phyloP scores from a whole-genome alignment of 2,888 invertebrate species.

The Drosophila peninsularis region DNA sequence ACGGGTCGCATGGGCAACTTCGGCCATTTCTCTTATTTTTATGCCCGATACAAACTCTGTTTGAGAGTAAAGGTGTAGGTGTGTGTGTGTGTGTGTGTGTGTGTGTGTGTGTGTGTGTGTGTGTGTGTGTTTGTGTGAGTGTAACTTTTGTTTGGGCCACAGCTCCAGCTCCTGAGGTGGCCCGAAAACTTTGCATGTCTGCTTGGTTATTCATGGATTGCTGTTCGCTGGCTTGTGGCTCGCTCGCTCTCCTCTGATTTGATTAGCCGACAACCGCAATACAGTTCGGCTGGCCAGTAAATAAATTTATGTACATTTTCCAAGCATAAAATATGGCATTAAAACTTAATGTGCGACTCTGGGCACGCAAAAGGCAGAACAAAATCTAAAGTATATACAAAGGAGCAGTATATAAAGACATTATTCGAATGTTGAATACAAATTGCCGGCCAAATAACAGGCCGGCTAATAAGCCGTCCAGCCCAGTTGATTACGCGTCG shows the following conservation, averaged over 20 bases:
- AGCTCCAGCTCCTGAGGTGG: conserved; percentile 40
- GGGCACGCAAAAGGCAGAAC: conserved; percentile 47
- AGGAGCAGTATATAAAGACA: conserved; percentile 61
- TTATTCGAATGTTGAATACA: conserved; percentile 57
- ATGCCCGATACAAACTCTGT: conserved; percentile 35
- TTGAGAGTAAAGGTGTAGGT: conserved; percentile 1
- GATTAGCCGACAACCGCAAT: conserved; percentile 60
- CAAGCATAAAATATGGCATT: conserved; percentile 77
- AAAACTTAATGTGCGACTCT: conserved; percentile 74
- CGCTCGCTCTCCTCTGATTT: conserved; percentile 64
- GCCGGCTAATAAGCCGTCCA: conserved; percentile 61
- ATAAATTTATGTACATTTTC: conserved; percentile 76
- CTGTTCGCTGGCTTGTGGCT: conserved; percentile 27
- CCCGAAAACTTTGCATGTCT: conserved; percentile 69
- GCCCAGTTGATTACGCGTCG: conserved; percentile 49
- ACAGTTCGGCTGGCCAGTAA: conserved; percentile 42
- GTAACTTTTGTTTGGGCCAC: conserved; percentile 33
- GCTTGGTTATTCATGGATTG: conserved; percentile 64
- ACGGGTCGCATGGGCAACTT: conserved; percentile 59
- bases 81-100: conserved; percentile 13
- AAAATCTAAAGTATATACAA: not conserved
- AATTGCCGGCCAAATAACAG: conserved; percentile 63
- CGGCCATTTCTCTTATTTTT: conserved; percentile 37
- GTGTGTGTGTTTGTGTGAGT: conserved; percentile 20
- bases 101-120: conserved; percentile 17